Conservation (phyloP, 1,140 invertebrate genomes). For the Euura saliciscinereae region DNA sequence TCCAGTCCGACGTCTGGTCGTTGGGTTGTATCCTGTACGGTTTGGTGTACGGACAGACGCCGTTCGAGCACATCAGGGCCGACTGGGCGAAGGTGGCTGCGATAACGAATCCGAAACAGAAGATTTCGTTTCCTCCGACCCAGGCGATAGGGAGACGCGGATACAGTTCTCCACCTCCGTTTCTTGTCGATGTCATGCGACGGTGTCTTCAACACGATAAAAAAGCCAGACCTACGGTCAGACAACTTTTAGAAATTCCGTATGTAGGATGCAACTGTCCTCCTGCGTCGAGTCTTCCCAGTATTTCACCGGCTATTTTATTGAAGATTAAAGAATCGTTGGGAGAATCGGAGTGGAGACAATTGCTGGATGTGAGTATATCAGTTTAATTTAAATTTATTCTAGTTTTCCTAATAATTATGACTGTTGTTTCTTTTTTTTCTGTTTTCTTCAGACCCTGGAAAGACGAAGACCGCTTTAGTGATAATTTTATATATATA, state of each 20-base stretch:
- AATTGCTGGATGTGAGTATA: slow-evolving; percentile 41
- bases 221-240: slow-evolving; percentile 72
- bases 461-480: slow-evolving; percentile 2
- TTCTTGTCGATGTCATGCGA: slow-evolving; percentile 66
- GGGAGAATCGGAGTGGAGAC: slow-evolving; percentile 48
- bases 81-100: slow-evolving; percentile 79
- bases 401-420: too few relatives aligned
- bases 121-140: slow-evolving; percentile 75
- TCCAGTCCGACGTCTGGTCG: slow-evolving; percentile 97
- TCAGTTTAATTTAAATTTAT: too few relatives aligned
- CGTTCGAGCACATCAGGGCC: slow-evolving; percentile 85
- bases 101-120: slow-evolving; percentile 77
- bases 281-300: slow-evolving; percentile 12
- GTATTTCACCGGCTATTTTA: slow-evolving; percentile 40
- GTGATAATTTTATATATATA: neutral
- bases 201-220: slow-evolving; percentile 76
- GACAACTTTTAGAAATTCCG: slow-evolving; percentile 71
- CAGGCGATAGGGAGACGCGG: slow-evolving; percentile 43
- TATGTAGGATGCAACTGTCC: slow-evolving; percentile 54
- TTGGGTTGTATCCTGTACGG: slow-evolving; percentile 96
- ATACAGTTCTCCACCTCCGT: slow-evolving; percentile 49
- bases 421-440: too few relatives aligned
- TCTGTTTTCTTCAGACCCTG: neutral
- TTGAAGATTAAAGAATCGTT: slow-evolving; percentile 47
- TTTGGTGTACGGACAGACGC: slow-evolving; percentile 88